Evolutionary conservation across 2,888 invertebrate species (phyloP).

Genomic region (Morpho achilles): DNA sequence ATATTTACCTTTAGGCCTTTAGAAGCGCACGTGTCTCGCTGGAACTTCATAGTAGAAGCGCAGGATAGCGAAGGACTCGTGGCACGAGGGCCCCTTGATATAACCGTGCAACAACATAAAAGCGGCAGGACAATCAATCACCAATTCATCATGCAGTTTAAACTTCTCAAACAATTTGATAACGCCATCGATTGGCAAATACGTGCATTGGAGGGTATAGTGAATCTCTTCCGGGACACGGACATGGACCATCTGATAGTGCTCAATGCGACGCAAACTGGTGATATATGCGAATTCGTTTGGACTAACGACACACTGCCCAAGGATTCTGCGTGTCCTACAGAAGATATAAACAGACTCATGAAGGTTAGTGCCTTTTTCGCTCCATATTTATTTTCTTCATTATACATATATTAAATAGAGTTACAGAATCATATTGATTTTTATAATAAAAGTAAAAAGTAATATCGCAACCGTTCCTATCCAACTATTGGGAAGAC

Average conservation of each 20-base stretch:
- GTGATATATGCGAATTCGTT: slow-evolving; percentile 82
- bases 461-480: too few species aligned
- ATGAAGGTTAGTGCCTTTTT: slow-evolving; percentile 75
- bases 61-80: slow-evolving; percentile 87
- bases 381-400: not conserved
- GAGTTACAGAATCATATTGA: too few species aligned
- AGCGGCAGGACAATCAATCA: slow-evolving; percentile 89
- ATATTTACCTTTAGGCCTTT: slow-evolving; percentile 80
- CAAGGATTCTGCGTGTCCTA: slow-evolving; percentile 86
- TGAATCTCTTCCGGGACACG: slow-evolving; percentile 78
- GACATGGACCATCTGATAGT: slow-evolving; percentile 85
- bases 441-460: too few species aligned
- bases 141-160: slow-evolving; percentile 85
- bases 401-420: too few species aligned
- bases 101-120: slow-evolving; percentile 90
- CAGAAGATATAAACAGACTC: slow-evolving; percentile 83
- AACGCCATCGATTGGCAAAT: slow-evolving; percentile 89
- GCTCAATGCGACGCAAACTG: slow-evolving; percentile 79
- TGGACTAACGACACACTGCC: slow-evolving; percentile 94
- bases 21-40: slow-evolving; percentile 89
- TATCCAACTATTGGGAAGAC: too few species aligned
- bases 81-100: slow-evolving; percentile 85
- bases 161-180: slow-evolving; percentile 66
- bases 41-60: slow-evolving; percentile 89
- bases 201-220: slow-evolving; percentile 79